These are phyloP conservation scores for Dicaeum eximium DNA, from an alignment of 2,113 vertebrate species.

Conservation along the genomic window DNA sequence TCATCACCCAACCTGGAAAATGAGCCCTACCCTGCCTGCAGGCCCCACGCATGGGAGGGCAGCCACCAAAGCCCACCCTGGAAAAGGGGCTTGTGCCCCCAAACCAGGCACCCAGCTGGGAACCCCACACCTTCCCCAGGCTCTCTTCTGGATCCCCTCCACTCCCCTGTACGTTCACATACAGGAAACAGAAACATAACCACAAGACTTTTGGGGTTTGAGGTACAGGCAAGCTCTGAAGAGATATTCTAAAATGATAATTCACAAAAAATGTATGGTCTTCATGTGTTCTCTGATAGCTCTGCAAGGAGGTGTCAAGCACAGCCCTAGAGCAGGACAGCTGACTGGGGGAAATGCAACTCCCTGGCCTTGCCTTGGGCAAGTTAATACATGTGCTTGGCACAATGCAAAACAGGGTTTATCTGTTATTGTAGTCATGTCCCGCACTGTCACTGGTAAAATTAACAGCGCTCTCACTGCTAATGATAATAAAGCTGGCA, in stretches of 20 bases:
- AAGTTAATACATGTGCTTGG: not conserved
- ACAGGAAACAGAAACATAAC: not conserved
- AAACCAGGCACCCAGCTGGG: not conserved
- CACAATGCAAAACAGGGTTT: not conserved
- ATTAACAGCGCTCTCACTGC: constrained; percentile 34
- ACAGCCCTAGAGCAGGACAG: not conserved
- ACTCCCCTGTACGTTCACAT: fast-evolving
- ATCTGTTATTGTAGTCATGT: not conserved
- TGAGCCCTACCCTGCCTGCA: not conserved
- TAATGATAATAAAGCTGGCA: not conserved
- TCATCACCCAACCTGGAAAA: not conserved
- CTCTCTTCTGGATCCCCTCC: not conserved
- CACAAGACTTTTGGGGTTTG: not conserved
- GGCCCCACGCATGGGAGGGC: fast-evolving
- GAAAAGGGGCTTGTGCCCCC: not conserved
- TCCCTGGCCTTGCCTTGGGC: not conserved
- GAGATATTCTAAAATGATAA: not conserved
- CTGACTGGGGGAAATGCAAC: constrained; percentile 18
- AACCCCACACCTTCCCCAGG: fast-evolving
- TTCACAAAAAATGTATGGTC: not conserved
- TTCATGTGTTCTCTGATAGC: fast-evolving
- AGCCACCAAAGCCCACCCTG: not conserved
- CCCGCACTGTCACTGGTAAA: not conserved
- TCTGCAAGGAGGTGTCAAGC: not conserved
- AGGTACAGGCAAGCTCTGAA: not conserved